Conservation (phyloP, 2,113 vertebrate species). For the Perognathus longimembris region DNA sequence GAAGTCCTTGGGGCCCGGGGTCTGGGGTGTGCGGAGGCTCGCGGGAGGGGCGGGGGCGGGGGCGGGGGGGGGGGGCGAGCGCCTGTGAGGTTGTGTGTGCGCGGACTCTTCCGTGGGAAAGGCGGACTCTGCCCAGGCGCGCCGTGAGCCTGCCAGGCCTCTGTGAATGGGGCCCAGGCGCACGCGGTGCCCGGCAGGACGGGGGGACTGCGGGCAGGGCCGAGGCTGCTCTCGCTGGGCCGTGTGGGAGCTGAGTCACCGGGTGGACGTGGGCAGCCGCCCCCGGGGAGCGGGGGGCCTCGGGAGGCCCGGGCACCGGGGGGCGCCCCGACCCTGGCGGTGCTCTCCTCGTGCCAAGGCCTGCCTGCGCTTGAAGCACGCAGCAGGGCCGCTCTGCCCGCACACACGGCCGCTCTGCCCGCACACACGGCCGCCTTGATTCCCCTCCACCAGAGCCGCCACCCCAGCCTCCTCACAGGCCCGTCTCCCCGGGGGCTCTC, state of each 20-base stretch:
- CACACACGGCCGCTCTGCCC: neutral
- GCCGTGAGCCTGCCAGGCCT: rapidly evolving
- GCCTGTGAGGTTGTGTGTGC: rapidly evolving
- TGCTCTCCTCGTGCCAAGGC: neutral
- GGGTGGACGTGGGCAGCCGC: too few relatives aligned
- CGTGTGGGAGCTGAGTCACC: too few relatives aligned
- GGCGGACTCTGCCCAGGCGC: rapidly evolving
- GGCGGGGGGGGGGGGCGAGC: rapidly evolving
- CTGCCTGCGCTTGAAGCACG: neutral
- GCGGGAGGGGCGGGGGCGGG: too few relatives aligned
- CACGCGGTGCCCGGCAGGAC: rapidly evolving
- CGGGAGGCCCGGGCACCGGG: too few relatives aligned
- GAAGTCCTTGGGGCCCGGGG: rapidly evolving
- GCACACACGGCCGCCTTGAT: neutral
- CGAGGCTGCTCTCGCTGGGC: rapidly evolving
- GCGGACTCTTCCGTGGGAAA: neutral
- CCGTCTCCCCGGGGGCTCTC: slow-evolving; percentile 52
- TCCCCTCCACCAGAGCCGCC: slow-evolving; percentile 54
- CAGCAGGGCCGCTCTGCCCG: neutral
- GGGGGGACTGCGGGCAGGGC: rapidly evolving
- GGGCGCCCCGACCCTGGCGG: too few relatives aligned
- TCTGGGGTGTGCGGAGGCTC: rapidly evolving
- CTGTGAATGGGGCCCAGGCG: rapidly evolving
- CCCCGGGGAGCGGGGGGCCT: neutral
- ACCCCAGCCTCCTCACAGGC: slow-evolving; percentile 34